Evolutionary conservation across 1,140 invertebrate species (phyloP), one percentile per base, ranked within the genome.

Genomic region (Drosophila grimshawi): DNA sequence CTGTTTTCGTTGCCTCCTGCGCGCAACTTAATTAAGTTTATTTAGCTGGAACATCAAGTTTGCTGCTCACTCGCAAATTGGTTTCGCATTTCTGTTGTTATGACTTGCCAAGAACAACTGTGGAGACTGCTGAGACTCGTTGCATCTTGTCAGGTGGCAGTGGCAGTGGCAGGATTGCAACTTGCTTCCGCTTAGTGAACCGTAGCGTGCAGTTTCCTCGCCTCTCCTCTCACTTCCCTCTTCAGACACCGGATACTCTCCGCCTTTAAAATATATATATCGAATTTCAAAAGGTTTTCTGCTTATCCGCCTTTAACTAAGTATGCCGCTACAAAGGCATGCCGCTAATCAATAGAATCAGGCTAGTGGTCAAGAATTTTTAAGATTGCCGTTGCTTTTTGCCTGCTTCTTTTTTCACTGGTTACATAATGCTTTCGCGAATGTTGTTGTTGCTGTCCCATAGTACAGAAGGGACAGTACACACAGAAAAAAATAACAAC

Each of bases 61-160:
- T 39, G 33, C 10, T 10, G 43, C 8, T 67, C 51, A 48, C 29
- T 57, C 43, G 29, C 57, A 49, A 69, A 63, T 56, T 8, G 30
- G 80, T 77, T 63, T 86, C 79, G 56, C 76, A 88, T 86, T 86
- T 69, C 83, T 60, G 57, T 65, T 56, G 65, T 80, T 80, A 68
- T 83, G 76, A 67, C 70, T 62, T 69, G 76, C 45, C 76, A 79
- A 19, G 19, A 19, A 53, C 55, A 71, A 64, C 49, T 63, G 61
- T 30, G 48, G 48, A 43, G 69, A 29, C 68, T 49, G 46, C n/a
- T 37, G 29, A 19, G 49, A 7, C 49, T 33, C 49, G 67, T 52
- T 45, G 35, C 46, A 66, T 71, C 61, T 56, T 79, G 80, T 82
- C 79, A 88, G 78, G 79, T 88, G 37, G 37, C 37, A 41, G 39